Percentiles rank a stretch among this genome's conserved stretches.
phyloP scores from a whole-genome alignment of 2,797 vertebrate genomes.

The Euthynnus affinis region DNA sequence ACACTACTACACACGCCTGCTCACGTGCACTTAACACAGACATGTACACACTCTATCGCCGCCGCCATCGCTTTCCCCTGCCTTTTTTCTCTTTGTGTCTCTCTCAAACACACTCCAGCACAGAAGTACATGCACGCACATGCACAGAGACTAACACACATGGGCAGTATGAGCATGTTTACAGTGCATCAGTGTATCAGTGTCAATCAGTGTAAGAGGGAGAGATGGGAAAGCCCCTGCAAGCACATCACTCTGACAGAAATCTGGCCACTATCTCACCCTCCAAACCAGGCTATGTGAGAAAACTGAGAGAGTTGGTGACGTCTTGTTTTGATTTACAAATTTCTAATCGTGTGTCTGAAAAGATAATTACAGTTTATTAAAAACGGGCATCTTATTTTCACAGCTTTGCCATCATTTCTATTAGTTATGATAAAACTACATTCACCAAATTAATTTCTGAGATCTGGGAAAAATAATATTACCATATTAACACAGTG shows the following conservation, averaged over 20 bases:
- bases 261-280: constrained; percentile 82
- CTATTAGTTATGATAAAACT: neutral
- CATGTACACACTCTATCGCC: constrained; percentile 43
- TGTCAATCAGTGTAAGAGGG: constrained; percentile 85
- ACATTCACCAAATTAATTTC: neutral
- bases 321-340: constrained; percentile 13
- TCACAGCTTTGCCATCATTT: neutral
- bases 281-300: constrained; percentile 60
- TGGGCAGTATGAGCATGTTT: constrained; percentile 62
- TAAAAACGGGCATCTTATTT: neutral
- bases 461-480: neutral
- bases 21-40: constrained; percentile 73
- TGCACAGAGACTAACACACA: constrained; percentile 34
- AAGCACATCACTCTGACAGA: constrained; percentile 83
- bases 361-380: constrained; percentile 15
- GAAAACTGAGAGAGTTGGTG: constrained; percentile 8
- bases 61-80: constrained; percentile 11
- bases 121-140: constrained; percentile 20
- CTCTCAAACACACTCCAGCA: constrained; percentile 50
- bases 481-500: neutral
- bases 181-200: constrained; percentile 82
- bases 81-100: constrained; percentile 59
- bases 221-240: constrained; percentile 79
- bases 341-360: neutral
- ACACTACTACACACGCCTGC: constrained; percentile 78